Evolutionary conservation across 37 sponge, comb jelly and placozoan species (phyloP), one percentile per base, ranked within the genome.

Genomic region (Crambe crambe): DNA sequence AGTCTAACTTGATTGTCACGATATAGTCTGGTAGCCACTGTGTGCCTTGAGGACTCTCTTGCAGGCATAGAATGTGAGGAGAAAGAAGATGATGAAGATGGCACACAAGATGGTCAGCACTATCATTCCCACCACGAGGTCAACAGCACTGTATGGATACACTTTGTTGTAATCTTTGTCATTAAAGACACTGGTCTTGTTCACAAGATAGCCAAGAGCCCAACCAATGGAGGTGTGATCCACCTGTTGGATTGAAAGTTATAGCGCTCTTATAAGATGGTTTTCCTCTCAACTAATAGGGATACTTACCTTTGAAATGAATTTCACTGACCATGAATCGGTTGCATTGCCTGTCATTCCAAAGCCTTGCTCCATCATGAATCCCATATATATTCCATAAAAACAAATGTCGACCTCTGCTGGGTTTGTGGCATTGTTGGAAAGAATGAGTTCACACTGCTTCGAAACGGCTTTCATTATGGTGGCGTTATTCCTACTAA

Each of bases 161-260:
- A 0, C 8, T 0, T 5, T 34, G 22, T 73, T 32, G 64, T 74
- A 3, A 27, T 47, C 70, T 31, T 9, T 21, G 23, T 38, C 32
- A n/a, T 72, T 30, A 34, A 31, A 65, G 34, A 5, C 30, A 5
- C 2, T 61, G 36, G 84, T 87, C 63, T 75, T 56, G 35, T 78
- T 35, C 68, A 87, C 23, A 80, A 91, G 65, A 77, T 87, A 91
- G 4, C 92, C 92, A 38, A 86, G 60, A 9, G 92, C 23, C 92
- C 92, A 91, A 20, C 80, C 88, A 32, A 87, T 47, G 51, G 51
- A 47, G 51, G 6, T 47, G 6, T 12, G 6, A 12, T 47, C 12
- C 6, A 47, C 51, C 51, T 47, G 51, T 47, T 47, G 12, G 12
- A 6, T 15, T 47, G 51, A 47, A 47, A 47, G 51, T 12, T 6